Evolutionary conservation across 35 echinoderm and acorn worm genomes (phyloP), one percentile per base, ranked within the genome.

Genomic region (Apostichopus californicus): DNA sequence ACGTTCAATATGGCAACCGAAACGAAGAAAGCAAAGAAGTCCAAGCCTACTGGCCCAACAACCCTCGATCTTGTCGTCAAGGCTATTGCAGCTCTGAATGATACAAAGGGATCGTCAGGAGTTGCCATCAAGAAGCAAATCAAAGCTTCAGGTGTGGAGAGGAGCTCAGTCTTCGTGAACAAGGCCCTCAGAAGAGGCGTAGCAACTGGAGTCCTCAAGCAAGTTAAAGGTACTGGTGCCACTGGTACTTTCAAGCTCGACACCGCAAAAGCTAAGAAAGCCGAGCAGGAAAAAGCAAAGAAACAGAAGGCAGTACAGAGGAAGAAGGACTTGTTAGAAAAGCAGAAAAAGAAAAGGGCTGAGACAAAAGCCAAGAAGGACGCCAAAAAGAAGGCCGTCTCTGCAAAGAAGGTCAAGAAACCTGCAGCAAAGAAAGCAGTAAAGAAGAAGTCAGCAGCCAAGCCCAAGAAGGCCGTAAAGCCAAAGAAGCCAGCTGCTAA

Each of bases 41-140:
- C 80, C 6, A 83, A 55, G 18, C 80, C 80, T 14, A 68, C 88
- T 14, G 64, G 72, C 5, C 88, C 88, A 25, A 90, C 64, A 77
- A 73, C 88, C 9, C 22, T 72, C 1, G 88, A 90, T 8, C 64
- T 90, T 9, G 64, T 90, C 64, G 70, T 54, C 25, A 75, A 25
- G 23, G 88, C 88, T n/a, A 77, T 90, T 55, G 21, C 70, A n/a
- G 53, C 53, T 25, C 54, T 90, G 88, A 77, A 90, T 8, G 88
- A 90, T 6, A 59, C 64, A 7, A 90, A 90, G 28, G 88, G 88
- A 3, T 90, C 88, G 2, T 90, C 88, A 9, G 46, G 52, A 4
- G 17, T 55, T 9, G 88, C 88, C n/a, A 90, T 90, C 64, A 90
- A 90, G 88, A 90, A 90, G 53, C 46, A 90, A 17, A 28, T 90